phyloP scores from a whole-genome alignment of 2,113 vertebrate genomes.

The Scomber japonicus region DNA sequence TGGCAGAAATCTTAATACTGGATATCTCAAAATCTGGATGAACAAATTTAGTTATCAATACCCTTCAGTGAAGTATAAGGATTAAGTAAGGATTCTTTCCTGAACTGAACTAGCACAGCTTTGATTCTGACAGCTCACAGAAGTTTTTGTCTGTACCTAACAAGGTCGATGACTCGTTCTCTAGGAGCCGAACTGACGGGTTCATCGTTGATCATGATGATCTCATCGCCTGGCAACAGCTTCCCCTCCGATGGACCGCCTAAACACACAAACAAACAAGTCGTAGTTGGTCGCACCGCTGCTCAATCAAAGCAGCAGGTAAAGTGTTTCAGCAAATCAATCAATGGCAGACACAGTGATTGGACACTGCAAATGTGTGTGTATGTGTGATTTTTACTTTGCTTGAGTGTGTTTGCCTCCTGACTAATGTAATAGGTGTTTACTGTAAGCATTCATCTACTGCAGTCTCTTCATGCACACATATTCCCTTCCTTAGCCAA shows the following conservation, averaged over 20 bases:
- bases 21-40: too few species aligned
- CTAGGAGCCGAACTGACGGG: conserved; percentile 93
- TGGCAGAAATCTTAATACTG: too few species aligned
- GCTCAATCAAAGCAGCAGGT: not conserved
- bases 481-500: not conserved
- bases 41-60: not conserved
- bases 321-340: not conserved
- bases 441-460: conserved; percentile 14
- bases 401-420: not conserved
- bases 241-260: conserved; percentile 97
- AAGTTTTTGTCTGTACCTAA: conserved; percentile 86
- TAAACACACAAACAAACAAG: conserved; percentile 64
- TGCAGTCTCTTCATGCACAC: conserved; percentile 2
- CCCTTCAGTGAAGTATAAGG: not conserved
- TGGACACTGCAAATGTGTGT: not conserved
- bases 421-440: conserved; percentile 8
- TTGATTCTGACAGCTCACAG: not conserved
- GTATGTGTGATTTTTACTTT: not conserved
- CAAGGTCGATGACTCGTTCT: conserved; percentile 97
- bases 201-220: conserved; percentile 98
- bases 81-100: too few species aligned
- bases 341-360: not conserved
- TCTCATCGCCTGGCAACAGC: conserved; percentile 96
- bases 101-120: not conserved
- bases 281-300: not conserved